Evolutionary conservation across 2,113 vertebrate species (phyloP).

Genomic region (Apodemus speciosus): DNA sequence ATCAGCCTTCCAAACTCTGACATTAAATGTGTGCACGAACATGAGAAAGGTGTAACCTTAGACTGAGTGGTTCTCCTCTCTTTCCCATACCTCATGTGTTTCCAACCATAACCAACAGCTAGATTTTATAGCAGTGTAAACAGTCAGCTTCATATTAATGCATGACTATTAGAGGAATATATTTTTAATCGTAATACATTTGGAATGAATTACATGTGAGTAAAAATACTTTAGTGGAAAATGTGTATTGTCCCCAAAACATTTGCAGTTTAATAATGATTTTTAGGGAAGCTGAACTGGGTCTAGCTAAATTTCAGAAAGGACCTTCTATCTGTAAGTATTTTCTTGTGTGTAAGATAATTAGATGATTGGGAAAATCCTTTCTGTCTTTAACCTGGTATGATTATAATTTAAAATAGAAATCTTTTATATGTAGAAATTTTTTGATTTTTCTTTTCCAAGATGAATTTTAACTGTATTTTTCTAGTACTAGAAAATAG

Average conservation of each 20-base stretch:
- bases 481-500: neutral
- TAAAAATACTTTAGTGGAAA: neutral
- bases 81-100: neutral
- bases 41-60: neutral
- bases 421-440: neutral
- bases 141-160: neutral
- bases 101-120: neutral
- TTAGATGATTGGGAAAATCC: neutral
- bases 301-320: neutral
- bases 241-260: neutral
- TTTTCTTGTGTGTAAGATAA: neutral
- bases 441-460: neutral
- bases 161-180: neutral
- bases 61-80: neutral
- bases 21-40: neutral
- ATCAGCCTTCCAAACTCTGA: neutral
- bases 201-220: neutral
- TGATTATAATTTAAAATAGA: neutral
- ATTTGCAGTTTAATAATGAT: neutral
- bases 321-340: neutral
- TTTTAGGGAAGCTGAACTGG: neutral
- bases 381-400: neutral
- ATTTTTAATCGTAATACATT: neutral
- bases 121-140: neutral
- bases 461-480: neutral